phyloP scores from a whole-genome alignment of 2,113 vertebrate genomes.

The Lathamus discolor region DNA sequence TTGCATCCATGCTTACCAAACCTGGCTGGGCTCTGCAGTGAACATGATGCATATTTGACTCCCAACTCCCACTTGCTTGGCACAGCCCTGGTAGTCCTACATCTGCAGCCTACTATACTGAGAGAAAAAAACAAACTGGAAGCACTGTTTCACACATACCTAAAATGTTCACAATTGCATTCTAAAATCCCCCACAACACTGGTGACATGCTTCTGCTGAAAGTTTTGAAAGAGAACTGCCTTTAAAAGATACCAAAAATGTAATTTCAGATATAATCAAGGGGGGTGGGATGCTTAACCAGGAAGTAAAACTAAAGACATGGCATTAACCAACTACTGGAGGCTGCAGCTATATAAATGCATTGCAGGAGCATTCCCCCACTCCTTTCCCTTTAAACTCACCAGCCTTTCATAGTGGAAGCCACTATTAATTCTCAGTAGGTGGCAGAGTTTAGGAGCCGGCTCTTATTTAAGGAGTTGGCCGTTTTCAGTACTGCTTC shows the following conservation, averaged over 20 bases:
- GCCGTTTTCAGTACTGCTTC: background rate
- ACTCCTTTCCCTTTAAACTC: background rate
- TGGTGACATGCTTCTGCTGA: background rate
- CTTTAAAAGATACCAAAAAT: background rate
- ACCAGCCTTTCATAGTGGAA: background rate
- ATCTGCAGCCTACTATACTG: background rate
- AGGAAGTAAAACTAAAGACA: background rate
- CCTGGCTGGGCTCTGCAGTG: background rate
- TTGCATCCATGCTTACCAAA: background rate
- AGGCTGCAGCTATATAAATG: background rate
- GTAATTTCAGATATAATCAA: background rate
- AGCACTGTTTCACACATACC: background rate
- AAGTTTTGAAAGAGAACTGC: background rate
- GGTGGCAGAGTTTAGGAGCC: background rate
- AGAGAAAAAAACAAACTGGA: background rate
- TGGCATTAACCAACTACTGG: background rate
- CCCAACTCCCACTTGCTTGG: background rate
- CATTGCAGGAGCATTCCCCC: accelerated
- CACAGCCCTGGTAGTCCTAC: background rate
- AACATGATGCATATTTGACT: background rate
- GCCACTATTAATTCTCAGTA: background rate
- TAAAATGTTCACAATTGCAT: background rate
- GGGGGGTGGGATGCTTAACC: background rate
- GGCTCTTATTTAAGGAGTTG: background rate
- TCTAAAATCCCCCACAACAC: background rate